These are phyloP conservation scores for Apostichopus leukothele DNA, from an alignment of 53 echinoderm and acorn worm genomes.

Conservation along the genomic window DNA sequence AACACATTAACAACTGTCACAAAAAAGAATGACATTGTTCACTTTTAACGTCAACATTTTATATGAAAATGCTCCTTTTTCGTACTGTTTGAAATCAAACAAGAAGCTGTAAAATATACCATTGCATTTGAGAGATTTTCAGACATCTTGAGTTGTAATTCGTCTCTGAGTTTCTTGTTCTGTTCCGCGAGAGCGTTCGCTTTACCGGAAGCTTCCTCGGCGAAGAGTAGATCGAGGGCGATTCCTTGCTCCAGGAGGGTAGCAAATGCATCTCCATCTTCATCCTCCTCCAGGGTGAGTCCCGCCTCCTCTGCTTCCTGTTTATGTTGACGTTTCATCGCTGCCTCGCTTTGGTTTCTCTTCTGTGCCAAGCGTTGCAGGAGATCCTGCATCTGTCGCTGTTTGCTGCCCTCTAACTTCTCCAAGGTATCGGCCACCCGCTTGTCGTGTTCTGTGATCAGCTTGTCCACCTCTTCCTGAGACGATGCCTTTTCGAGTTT, in stretches of 20 bases:
- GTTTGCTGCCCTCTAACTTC: constrained; percentile 64
- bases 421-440: constrained; percentile 70
- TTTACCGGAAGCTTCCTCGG: constrained; percentile 79
- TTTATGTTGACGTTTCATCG: constrained; percentile 72
- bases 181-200: constrained; percentile 74
- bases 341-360: constrained; percentile 63
- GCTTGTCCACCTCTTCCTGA: constrained; percentile 67
- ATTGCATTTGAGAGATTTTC: constrained; percentile 81
- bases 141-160: constrained; percentile 84
- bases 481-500: constrained; percentile 77
- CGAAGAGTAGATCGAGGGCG: constrained; percentile 71
- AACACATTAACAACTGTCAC: not conserved
- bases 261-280: constrained; percentile 55
- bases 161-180: constrained; percentile 60
- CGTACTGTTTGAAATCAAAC: too few relatives aligned
- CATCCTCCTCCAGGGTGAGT: constrained; percentile 58
- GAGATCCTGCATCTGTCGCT: constrained; percentile 70
- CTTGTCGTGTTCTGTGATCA: constrained; percentile 84
- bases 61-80: too few relatives aligned
- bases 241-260: constrained; percentile 70
- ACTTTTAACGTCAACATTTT: too few relatives aligned
- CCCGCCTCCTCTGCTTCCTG: constrained; percentile 88
- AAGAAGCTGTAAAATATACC: constrained; percentile 41
- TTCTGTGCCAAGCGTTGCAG: constrained; percentile 65
- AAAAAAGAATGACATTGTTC: too few relatives aligned